A percentile compares a stretch with the other conserved stretches of the same genome.
Evolutionary conservation across 2,888 invertebrate species (phyloP).

Genomic region (Neuroscelio doddi): DNA sequence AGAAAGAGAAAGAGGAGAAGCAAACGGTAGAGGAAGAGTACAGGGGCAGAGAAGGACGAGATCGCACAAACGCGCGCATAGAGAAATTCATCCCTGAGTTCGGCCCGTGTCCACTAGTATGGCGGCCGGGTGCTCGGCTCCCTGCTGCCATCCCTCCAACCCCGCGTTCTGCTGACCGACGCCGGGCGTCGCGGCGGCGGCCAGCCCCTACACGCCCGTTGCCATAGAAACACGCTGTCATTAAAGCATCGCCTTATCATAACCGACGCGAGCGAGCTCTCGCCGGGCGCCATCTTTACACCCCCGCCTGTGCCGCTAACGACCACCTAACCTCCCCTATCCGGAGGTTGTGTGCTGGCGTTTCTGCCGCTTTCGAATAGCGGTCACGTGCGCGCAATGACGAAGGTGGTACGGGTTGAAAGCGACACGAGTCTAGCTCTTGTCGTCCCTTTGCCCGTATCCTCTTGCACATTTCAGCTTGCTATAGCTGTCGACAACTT

Average conservation of each 20-base stretch:
- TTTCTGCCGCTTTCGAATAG: constrained; percentile 44
- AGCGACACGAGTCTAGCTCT: constrained; percentile 34
- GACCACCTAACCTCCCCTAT: constrained; percentile 50
- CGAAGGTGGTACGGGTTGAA: constrained; percentile 47
- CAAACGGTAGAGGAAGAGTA: constrained; percentile 39
- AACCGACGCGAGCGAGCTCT: constrained; percentile 70
- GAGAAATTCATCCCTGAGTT: constrained; percentile 66
- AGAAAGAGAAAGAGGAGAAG: neutral
- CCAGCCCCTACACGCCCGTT: constrained; percentile 69
- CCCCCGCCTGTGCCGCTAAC: constrained; percentile 55
- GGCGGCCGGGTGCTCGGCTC: constrained; percentile 68
- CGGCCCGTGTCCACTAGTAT: constrained; percentile 69
- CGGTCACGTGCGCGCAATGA: constrained; percentile 59
- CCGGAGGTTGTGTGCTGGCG: constrained; percentile 30
- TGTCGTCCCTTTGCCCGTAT: constrained; percentile 32
- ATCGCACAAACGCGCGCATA: constrained; percentile 58
- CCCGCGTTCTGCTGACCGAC: constrained; percentile 66
- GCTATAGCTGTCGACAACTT: constrained; percentile 46
- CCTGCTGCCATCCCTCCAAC: constrained; percentile 46
- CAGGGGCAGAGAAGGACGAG: constrained; percentile 52
- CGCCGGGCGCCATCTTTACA: constrained; percentile 70
- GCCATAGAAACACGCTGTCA: constrained; percentile 70
- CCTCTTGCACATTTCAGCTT: constrained; percentile 31
- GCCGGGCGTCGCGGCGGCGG: constrained; percentile 68
- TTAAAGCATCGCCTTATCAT: constrained; percentile 73